These are phyloP conservation scores for Pseudomugil gertrudae DNA, from an alignment of 2,797 vertebrate genomes.

Conservation along the genomic window DNA sequence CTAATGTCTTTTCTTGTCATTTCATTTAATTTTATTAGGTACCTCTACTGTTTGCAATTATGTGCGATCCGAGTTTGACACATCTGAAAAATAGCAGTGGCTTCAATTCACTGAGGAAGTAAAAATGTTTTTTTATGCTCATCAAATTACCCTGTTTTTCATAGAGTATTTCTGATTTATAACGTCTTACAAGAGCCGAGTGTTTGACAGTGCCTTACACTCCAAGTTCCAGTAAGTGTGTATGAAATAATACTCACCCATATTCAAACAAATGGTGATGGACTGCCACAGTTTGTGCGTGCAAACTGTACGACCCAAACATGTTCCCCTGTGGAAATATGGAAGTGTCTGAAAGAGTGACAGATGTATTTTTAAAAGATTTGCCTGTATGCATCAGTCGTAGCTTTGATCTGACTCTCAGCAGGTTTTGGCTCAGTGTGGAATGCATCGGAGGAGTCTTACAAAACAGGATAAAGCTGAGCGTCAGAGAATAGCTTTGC, in stretches of 20 bases:
- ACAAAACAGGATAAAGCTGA: constrained; percentile 73
- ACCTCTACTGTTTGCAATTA: constrained; percentile 25
- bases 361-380: constrained; percentile 70
- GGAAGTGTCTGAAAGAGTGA: constrained; percentile 41
- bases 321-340: constrained; percentile 45
- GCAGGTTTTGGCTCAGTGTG: constrained; percentile 67
- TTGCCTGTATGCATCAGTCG: constrained; percentile 50
- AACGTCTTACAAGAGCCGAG: constrained; percentile 7
- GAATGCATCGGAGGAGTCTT: constrained; percentile 65
- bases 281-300: constrained; percentile 35
- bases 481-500: constrained; percentile 67
- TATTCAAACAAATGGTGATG: constrained; percentile 18
- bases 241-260: constrained; percentile 28
- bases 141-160: constrained; percentile 36
- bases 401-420: constrained; percentile 71
- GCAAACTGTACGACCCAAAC: constrained; percentile 36
- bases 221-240: constrained; percentile 37
- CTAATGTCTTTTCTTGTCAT: constrained; percentile 36
- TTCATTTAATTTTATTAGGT: constrained; percentile 39
- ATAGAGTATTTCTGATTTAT: constrained; percentile 46
- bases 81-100: constrained; percentile 2
- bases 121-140: constrained; percentile 20
- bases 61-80: constrained; percentile 34
- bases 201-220: constrained; percentile 26
- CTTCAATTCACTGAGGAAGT: constrained; percentile 23